phyloP scores from a whole-genome alignment of 2,113 vertebrate species.

The Dascyllus trimaculatus region DNA sequence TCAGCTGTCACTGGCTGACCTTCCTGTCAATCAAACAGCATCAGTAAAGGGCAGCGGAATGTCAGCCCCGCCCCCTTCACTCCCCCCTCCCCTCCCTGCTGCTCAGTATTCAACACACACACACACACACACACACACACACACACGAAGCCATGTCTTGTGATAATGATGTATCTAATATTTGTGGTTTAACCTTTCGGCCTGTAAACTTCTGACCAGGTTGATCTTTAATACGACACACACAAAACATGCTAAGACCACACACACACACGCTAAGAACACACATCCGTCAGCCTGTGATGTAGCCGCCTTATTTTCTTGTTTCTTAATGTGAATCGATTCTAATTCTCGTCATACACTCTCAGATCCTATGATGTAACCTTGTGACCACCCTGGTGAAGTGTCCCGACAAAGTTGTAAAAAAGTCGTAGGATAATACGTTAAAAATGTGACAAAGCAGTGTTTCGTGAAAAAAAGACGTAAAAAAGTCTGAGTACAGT shows the following conservation, averaged over 20 bases:
- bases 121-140: neutral
- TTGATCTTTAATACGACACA: conserved; percentile 62
- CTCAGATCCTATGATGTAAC: too few relatives aligned
- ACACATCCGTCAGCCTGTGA: neutral
- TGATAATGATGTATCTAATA: conserved; percentile 80
- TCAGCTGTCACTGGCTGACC: conserved; percentile 77
- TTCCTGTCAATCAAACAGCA: conserved; percentile 79
- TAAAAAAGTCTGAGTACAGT: too few relatives aligned
- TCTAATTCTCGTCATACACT: too few relatives aligned
- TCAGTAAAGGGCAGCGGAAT: conserved; percentile 85
- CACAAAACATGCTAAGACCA: conserved; percentile 2
- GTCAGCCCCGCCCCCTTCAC: conserved; percentile 71
- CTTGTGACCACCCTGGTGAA: too few relatives aligned
- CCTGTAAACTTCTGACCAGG: conserved; percentile 73
- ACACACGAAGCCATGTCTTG: conserved; percentile 22
- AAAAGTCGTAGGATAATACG: too few relatives aligned
- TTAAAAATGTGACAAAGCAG: too few relatives aligned
- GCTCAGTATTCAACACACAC: conserved; percentile 45
- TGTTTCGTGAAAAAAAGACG: too few relatives aligned
- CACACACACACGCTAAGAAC: neutral
- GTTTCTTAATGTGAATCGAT: too few relatives aligned
- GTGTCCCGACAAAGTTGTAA: too few relatives aligned
- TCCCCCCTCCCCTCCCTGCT: conserved; percentile 15
- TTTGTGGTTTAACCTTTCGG: conserved; percentile 78
- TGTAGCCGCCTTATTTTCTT: too few relatives aligned